Base-by-base conservation (phyloP, 2,797 vertebrate genomes). In the Peromyscus aztecus region DNA sequence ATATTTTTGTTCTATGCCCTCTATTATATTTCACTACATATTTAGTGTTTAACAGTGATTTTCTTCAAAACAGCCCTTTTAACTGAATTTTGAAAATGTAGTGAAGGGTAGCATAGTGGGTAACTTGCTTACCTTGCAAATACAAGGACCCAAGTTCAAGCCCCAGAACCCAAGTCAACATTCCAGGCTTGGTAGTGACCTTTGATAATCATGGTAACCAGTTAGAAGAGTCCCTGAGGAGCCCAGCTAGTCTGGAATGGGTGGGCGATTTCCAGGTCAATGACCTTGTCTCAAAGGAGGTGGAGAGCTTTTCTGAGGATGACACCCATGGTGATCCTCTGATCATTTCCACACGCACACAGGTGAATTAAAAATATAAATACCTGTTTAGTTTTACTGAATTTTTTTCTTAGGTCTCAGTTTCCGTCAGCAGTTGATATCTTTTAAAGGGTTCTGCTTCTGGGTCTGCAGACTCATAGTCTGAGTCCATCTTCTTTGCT, bases 11-110 rank as follows among this genome's bases (percentile, higher is more conserved):
- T 81, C 87, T 55, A 61, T 37, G 14, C 46, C 73, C 46, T 81
- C 65, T 40, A 4, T 10, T 55, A 29, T 34, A 46, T 55, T 84
- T 81, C 2, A 37, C 24, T 19, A 37, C 9, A 34, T n/a, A 85
- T 92, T 73, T 49, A n/a, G 37, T 24, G 34, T 61, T 90, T 11
- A 46, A 16, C 37, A 14, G 17, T 76, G 46, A 29, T 40, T 63
- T 65, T 76, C 52, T 76, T 49, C 23, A n/a, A n/a, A 73, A 69
- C 52, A 11, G 13, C 19, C 34, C 73, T 95, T 97, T 91, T 19
- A 80, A 49, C 16, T 34, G 61, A 94, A 19, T 57, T 83, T 65
- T 81, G 37, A 89, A 80, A 43, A 59, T 75, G n/a, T 21, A 57
- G n/a, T 21, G 8, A 55, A 55, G 8, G 29, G 34, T 59, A 29